Conservation (phyloP, 2,797 vertebrate genomes). For the Prunella strophiata region DNA sequence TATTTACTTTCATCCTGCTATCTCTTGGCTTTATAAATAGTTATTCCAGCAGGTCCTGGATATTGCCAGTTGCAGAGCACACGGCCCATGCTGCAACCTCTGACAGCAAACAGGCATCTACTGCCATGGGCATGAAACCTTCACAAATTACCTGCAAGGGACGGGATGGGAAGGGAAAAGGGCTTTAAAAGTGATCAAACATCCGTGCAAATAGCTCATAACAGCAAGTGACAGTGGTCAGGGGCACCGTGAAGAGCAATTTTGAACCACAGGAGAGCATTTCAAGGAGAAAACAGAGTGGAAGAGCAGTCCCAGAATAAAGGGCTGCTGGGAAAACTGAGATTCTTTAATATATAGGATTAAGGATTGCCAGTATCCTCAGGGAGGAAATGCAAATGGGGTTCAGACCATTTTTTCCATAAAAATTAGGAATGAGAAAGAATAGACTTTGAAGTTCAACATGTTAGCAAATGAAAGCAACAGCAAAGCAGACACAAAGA, state of each 20-base stretch:
- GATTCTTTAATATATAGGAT: conserved; percentile 68
- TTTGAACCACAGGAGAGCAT: conserved; percentile 19
- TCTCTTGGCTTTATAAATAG: background rate
- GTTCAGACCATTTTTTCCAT: conserved; percentile 66
- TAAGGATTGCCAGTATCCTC: conserved; percentile 68
- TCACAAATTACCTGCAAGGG: conserved; percentile 6
- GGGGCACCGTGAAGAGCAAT: conserved; percentile 52
- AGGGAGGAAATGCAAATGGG: conserved; percentile 66
- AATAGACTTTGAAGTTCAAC: conserved; percentile 68
- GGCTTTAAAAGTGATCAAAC: conserved; percentile 4
- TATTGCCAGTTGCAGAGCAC: background rate
- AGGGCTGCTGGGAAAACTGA: conserved; percentile 59
- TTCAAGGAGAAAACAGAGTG: conserved; percentile 55
- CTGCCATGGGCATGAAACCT: background rate
- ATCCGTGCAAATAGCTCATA: background rate
- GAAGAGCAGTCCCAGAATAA: conserved; percentile 34
- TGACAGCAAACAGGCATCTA: background rate
- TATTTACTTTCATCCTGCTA: background rate
- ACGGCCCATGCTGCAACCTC: rapidly evolving
- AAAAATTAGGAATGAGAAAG: conserved; percentile 70
- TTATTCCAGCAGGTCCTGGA: background rate
- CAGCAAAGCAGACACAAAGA: conserved; percentile 64
- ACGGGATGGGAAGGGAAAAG: background rate
- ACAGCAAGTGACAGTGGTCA: conserved; percentile 26
- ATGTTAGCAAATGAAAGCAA: conserved; percentile 67